Evolutionary conservation across 2,797 vertebrate genomes (phyloP).

Genomic region (Microctenopoma steveboyesi): DNA sequence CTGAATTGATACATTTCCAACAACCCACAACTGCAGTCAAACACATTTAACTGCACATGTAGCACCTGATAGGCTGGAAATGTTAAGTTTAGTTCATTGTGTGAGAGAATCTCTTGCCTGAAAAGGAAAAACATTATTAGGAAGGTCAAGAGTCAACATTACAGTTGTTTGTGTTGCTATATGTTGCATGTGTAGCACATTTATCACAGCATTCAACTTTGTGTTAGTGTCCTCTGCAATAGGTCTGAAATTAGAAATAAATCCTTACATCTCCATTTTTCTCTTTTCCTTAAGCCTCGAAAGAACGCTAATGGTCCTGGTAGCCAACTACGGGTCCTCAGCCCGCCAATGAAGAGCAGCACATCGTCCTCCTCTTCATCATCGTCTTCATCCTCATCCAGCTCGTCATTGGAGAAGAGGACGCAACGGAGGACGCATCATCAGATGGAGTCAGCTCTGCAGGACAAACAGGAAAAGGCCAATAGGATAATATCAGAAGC

Average conservation of each 20-base stretch:
- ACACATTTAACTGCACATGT: background rate
- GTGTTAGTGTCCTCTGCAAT: slow-evolving; percentile 1
- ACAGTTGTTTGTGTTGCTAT: slow-evolving; percentile 2
- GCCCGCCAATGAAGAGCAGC: slow-evolving; percentile 92
- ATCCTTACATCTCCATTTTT: slow-evolving; percentile 16
- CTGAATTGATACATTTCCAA: too few relatives aligned
- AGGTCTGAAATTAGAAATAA: slow-evolving; percentile 1
- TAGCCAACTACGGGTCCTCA: slow-evolving; percentile 89
- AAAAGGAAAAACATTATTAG: background rate
- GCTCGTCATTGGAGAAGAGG: slow-evolving; percentile 89
- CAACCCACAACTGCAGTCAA: background rate
- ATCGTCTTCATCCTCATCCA: slow-evolving; percentile 83
- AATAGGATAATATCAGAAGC: slow-evolving; percentile 99
- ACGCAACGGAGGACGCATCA: slow-evolving; percentile 83
- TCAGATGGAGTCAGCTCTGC: slow-evolving; percentile 72
- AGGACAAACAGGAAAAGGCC: slow-evolving; percentile 98
- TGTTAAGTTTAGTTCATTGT: background rate
- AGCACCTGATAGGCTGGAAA: background rate
- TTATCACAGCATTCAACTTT: background rate
- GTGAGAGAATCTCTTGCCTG: background rate
- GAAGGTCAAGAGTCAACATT: slow-evolving; percentile 11
- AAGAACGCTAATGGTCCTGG: slow-evolving; percentile 95
- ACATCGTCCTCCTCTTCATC: slow-evolving; percentile 83
- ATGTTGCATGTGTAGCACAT: background rate
- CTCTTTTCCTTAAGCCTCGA: slow-evolving; percentile 87